Base-by-base conservation (phyloP, 2,113 vertebrate genomes). In the Pterocles orientalis region DNA sequence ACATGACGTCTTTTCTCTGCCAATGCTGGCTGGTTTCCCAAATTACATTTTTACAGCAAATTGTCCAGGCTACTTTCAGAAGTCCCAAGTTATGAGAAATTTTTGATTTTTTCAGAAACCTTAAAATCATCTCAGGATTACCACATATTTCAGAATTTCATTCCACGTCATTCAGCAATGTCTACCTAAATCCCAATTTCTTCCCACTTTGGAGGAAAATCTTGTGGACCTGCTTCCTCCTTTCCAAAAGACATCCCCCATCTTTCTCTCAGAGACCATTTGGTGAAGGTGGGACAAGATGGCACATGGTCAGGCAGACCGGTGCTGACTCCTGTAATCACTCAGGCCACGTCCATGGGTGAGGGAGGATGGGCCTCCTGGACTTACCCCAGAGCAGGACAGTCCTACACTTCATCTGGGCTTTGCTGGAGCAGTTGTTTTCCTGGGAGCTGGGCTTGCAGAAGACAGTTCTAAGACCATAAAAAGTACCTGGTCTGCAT, bases 21-120 rank as follows among this genome's bases (percentile, higher is more conserved):
- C 82, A 94, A 1, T 56, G 60, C 39, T 96, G 90, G 70, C 71
- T 78, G 8, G 26, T 88, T 81, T 93, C 93, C 92, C 80, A 92
- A 77, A 88, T 36, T 33, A 82, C 43, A 86, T 88, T 94, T 93
- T 78, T 81, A 51, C 17, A 83, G 43, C 14, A 64, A 60, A 81
- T 88, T 93, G 51, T 90, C 64, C 53, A 57, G 33, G 29, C 29
- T 93, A 33, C 20, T 88, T 96, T 88, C 12, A 25, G 90, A 86
- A 88, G 20, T 33, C 39, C 48, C 28, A 78, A 36, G 33, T 78
- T 90, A 81, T 62, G 51, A 78, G 56, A 93, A 56, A 4, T 64
- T 94, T 10, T 53, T 23, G 1, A 25, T 82, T 4, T 93, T 90
- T 84, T 58, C 39, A 75, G 64, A 86, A 88, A 48, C 10, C 3